A percentile compares a stretch with the other conserved stretches of the same genome.
phyloP scores from a whole-genome alignment of 64 coral and sea anemone genomes.

The Acropora tenuis region DNA sequence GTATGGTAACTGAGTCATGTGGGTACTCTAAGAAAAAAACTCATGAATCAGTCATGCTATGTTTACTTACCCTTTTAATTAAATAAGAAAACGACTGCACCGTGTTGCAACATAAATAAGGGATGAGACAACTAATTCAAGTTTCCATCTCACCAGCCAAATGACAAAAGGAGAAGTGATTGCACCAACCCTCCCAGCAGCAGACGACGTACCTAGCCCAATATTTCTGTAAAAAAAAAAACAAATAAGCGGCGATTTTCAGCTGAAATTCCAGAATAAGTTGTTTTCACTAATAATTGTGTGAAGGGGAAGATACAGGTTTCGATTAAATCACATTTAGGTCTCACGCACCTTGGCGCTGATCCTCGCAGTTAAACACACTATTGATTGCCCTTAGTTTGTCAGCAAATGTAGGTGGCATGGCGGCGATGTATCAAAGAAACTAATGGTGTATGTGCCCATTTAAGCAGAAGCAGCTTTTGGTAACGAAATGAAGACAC shows the following conservation, averaged over 20 bases:
- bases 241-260: not conserved
- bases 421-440: no score
- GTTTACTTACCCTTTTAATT: not conserved
- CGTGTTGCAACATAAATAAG: no score
- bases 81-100: not conserved
- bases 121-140: not conserved
- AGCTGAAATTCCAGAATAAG: not conserved
- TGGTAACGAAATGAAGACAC: no score
- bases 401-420: no score
- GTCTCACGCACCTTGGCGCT: no score
- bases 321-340: no score
- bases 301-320: no score
- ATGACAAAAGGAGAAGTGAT: constrained; percentile 71
- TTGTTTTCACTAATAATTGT: no score
- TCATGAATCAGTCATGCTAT: not conserved
- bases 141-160: constrained; percentile 34
- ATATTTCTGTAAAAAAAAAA: constrained; percentile 50
- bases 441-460: no score
- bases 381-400: no score
- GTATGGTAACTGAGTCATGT: constrained; percentile 72
- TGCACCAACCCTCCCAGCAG: constrained; percentile 53
- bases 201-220: constrained; percentile 59
- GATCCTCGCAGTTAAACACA: no score
- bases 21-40: constrained; percentile 41
- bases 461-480: no score